These are phyloP conservation scores for Rallus crepitans DNA, from an alignment of 2,797 vertebrate species.

Conservation along the genomic window DNA sequence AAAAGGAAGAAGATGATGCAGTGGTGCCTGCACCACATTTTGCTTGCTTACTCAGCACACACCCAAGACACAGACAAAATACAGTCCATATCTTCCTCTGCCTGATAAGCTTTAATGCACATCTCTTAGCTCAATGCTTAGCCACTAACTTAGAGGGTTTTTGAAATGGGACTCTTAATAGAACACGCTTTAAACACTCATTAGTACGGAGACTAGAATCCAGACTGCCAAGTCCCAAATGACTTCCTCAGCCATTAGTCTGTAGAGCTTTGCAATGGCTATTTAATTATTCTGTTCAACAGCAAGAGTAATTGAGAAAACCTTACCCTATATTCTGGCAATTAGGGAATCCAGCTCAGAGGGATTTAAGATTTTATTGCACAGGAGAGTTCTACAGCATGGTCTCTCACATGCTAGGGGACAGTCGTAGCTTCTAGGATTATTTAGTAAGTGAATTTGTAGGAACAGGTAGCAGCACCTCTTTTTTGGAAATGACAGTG, in stretches of 20 bases:
- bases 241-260: not conserved
- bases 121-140: not conserved
- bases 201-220: not conserved
- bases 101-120: not conserved
- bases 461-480: not conserved
- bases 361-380: not conserved
- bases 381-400: not conserved
- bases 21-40: not conserved
- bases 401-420: not conserved
- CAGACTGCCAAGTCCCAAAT: not conserved
- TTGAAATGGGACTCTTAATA: not conserved
- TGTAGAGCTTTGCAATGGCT: not conserved
- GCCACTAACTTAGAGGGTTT: not conserved
- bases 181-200: constrained; percentile 2
- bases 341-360: not conserved
- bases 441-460: not conserved
- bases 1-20: not conserved
- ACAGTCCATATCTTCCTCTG: not conserved
- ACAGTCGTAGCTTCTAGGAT: not conserved
- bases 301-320: constrained; percentile 22
- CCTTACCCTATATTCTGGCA: not conserved
- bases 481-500: not conserved
- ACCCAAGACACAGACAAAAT: not conserved
- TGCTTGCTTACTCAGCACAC: not conserved
- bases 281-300: constrained; percentile 35